Evolutionary conservation across 2,888 invertebrate species (phyloP).

Genomic region (Spisula subtruncata): DNA sequence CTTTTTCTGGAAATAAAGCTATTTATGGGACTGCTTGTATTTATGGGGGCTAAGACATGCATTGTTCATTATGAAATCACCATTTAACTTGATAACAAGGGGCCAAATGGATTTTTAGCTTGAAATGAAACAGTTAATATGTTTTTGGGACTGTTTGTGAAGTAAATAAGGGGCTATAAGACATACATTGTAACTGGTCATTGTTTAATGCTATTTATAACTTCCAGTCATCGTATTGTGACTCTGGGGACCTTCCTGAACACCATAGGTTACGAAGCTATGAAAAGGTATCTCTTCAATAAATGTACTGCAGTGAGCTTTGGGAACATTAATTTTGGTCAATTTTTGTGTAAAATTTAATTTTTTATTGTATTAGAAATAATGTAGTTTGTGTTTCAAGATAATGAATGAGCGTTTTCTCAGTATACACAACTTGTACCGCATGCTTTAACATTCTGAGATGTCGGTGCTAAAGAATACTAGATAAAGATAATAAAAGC

Average conservation of each 20-base stretch:
- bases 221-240: conserved; percentile 48
- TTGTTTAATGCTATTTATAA: not conserved
- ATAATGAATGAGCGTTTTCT: too few relatives aligned
- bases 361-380: too few relatives aligned
- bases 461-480: too few relatives aligned
- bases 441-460: too few relatives aligned
- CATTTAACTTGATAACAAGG: not conserved
- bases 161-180: not conserved
- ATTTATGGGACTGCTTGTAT: not conserved
- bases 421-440: not conserved
- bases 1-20: not conserved
- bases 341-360: not conserved
- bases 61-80: not conserved
- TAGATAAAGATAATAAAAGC: too few relatives aligned
- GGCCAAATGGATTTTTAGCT: not conserved
- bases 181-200: conserved; percentile 20
- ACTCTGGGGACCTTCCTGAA: conserved; percentile 51
- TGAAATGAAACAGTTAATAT: not conserved
- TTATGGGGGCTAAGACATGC: not conserved
- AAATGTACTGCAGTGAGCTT: not conserved
- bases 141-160: not conserved
- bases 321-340: not conserved
- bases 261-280: conserved; percentile 64
- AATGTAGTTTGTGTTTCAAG: too few relatives aligned
- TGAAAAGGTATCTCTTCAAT: conserved; percentile 56